Evolutionary conservation across 1,140 invertebrate genomes (phyloP), one percentile per base, ranked within the genome.

Genomic region (Meloidogyne chitwoodi): DNA sequence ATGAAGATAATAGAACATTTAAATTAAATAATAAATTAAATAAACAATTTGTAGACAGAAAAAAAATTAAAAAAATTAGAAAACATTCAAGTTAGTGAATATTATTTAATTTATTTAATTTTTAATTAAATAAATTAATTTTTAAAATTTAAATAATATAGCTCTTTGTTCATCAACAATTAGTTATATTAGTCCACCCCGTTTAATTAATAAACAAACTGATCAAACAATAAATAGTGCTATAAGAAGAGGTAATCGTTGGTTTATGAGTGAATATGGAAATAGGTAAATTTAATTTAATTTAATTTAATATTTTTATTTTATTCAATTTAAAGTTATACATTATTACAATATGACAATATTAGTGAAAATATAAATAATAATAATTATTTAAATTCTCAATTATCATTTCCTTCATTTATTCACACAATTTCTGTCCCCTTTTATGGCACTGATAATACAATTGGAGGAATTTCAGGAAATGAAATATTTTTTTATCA

Each of bases 191-290:
- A 44, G 76, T 10, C 44, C 56, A n/a, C 62, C 62, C 4, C 16
- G 26, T 5, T n/a, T 67, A 19, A n/a, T 77, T 74, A 56, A 68
- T 12, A 27, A 48, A 6, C 26, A 63, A 19, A 11, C 77, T 34
- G 27, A 79, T 80, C 44, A 22, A 11, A 65, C 26, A 56, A 22
- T 56, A 12, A 77, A 77, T 2, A 31, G 70, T 22, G 78, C 77
- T 19, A 76, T 79, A 14, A 29, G 78, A 11, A 48, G 22, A 24
- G 73, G 62, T 24, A 64, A 74, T 31, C 62, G 29, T 5, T 79
- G 79, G 78, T 68, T 79, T 24, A 80, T 79, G 22, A 79, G 75
- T 3, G 78, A 81, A 75, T 79, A 68, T 48, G n/a, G 27, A n/a
- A 74, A 41, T n/a, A 77, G 79, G 31, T 70, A 22, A 62, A 41